Evolutionary conservation across 2,797 vertebrate genomes (phyloP), one percentile per base, ranked within the genome.

Genomic region (Lerista edwardsae): DNA sequence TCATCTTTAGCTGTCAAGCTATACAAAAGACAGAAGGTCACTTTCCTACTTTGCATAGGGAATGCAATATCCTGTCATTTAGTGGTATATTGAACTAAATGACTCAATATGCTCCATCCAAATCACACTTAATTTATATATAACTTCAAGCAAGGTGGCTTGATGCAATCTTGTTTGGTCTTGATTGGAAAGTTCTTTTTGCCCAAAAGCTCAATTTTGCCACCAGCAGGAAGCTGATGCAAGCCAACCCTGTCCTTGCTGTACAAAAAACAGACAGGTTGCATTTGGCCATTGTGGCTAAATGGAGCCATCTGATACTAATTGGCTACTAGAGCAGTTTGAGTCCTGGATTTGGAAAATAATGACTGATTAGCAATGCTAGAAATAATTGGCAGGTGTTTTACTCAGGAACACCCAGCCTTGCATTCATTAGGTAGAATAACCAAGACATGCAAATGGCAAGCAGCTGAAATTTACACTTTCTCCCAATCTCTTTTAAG

Each of bases 181-280:
- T n/a, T n/a, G n/a, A n/a, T n/a, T 44, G 65, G 17, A 47, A 44
- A 76, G 11, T 65, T 41, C 36, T 83, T 51, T n/a, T 23, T 12
- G 59, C 51, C 27, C 5, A 57, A 19, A 11, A 39, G 12, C 6
- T 31, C 61, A 11, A 12, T 34, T 65, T 41, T 39, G 34, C 31
- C 44, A 51, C 44, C 12, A 31, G 44, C 72, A 67, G 72, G 51
- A 83, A 83, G 64, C 47, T 83, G 73, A 76, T 76, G 82, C 73
- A 83, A 83, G 51, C 64, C 1, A 57, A 67, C 34, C 25, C 27
- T 12, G 44, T 55, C 19, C 72, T 14, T 75, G 14, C 61, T 36
- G 25, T 31, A 47, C 67, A 72, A 39, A 55, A 61, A 81, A 41
- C 29, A 71, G 67, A 68, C 27, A 36, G 44, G 31, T 14, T 21